Base-by-base conservation (phyloP, 1,140 invertebrate species). In the Pseudomyrmex dendroicus region DNA sequence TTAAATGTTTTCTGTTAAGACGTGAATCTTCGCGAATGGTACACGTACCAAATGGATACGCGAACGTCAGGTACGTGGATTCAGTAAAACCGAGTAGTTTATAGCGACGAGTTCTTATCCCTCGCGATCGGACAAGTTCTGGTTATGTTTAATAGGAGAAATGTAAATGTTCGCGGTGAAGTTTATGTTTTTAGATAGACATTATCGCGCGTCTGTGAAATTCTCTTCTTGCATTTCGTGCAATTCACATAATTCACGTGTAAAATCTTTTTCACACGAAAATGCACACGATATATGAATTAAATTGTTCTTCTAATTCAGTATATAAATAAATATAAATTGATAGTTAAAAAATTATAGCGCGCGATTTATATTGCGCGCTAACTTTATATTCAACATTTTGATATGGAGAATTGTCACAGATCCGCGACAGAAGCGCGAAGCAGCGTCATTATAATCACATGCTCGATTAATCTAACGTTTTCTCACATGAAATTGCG, bases 51-150 rank as follows among this genome's bases (percentile, higher is more conserved):
- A 73, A 73, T 54, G 48, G 70, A 57, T 82, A 63, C 59, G 13
- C 48, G 70, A 57, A 74, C 44, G 67, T 63, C 57, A 82, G 44
- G 68, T 82, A 73, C 67, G 78, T 73, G 78, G 70, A 63, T 74
- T 83, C 82, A 50, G 82, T 78, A 76, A 83, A 83, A 77, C 73
- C 82, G 44, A 20, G 82, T 25, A 54, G 52, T 66, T 78, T 66
- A 76, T 35, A 67, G 82, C 59, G 66, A 83, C 82, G 73, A 64
- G 82, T 83, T 83, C 73, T 83, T 83, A 83, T 83, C 44, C 12
- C 25, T 8, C 62, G 48, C 52, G 73, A 35, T 50, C 52, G 15
- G 20, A 61, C 62, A 50, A 77, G 52, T 76, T 46, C 57, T 59
- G 73, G 20, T 83, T 83, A 77, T 83, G 82, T 57, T 83, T 77